Conservation (phyloP, 2,797 vertebrate species). For the Eremophila alpestris region DNA sequence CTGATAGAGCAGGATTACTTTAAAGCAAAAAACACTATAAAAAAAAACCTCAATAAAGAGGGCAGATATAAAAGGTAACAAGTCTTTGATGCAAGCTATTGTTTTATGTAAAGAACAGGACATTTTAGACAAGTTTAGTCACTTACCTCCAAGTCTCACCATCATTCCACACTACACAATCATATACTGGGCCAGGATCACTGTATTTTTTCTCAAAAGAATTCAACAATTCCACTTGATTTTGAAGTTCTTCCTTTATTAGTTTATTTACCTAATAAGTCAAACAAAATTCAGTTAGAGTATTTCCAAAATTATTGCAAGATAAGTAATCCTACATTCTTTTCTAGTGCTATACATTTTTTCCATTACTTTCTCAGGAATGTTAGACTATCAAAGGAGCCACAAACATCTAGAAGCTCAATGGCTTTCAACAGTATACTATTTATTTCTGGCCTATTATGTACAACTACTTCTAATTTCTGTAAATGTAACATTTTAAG, state of each 20-base stretch:
- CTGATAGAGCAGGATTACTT: background rate
- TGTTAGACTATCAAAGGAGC: background rate
- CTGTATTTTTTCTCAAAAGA: conserved; percentile 97
- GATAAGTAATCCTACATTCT: background rate
- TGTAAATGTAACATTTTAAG: background rate
- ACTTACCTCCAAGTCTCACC: conserved; percentile 90
- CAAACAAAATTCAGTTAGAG: background rate
- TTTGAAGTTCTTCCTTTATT: conserved; percentile 93
- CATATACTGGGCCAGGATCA: conserved; percentile 95
- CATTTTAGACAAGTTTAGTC: background rate
- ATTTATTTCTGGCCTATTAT: background rate
- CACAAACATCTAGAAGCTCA: background rate
- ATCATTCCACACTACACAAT: conserved; percentile 95
- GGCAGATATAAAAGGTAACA: background rate
- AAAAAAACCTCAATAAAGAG: background rate
- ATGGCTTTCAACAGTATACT: background rate
- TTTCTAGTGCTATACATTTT: background rate
- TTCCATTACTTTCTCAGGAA: background rate
- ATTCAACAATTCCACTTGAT: conserved; percentile 90
- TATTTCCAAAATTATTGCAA: background rate
- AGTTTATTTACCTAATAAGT: conserved; percentile 86
- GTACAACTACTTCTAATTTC: background rate
- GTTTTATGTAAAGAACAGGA: background rate
- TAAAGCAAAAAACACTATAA: background rate
- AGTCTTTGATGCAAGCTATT: background rate